Evolutionary conservation across 1,140 invertebrate genomes (phyloP).

Genomic region (Zaprionus nigranus): DNA sequence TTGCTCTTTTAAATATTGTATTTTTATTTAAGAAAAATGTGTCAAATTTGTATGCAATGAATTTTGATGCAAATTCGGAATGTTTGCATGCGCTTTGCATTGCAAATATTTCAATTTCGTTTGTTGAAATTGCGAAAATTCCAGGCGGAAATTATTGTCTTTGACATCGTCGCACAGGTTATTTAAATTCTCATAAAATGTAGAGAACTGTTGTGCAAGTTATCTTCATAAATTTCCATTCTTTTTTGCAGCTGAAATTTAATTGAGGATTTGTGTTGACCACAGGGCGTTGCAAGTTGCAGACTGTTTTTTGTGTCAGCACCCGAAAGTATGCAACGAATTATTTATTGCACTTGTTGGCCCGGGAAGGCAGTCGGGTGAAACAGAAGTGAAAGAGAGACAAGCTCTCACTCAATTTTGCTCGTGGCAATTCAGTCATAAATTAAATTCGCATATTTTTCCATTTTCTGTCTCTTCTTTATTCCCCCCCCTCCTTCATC

Average conservation of each 20-base stretch:
- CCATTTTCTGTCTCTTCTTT: background rate
- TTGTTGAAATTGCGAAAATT: background rate
- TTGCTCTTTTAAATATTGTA: background rate
- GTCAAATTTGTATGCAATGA: background rate
- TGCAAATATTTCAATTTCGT: background rate
- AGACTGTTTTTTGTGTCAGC: constrained; percentile 13
- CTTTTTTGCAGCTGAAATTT: constrained; percentile 7
- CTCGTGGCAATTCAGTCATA: constrained; percentile 25
- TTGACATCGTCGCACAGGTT: background rate
- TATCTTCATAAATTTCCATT: constrained; percentile 9
- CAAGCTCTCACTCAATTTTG: constrained; percentile 24
- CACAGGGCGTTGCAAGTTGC: constrained; percentile 16
- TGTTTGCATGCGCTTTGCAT: background rate
- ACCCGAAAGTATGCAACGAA: constrained; percentile 34
- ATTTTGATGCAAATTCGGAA: background rate
- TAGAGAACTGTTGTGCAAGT: background rate
- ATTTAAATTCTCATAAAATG: constrained; percentile 7
- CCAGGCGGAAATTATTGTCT: background rate
- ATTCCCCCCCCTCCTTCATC: background rate
- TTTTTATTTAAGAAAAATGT: background rate
- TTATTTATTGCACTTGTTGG: constrained; percentile 30
- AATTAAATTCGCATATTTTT: constrained; percentile 41
- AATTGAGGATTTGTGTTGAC: constrained; percentile 6
- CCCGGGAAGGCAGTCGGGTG: background rate
- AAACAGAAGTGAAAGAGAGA: background rate